Percentiles rank a stretch among this genome's conserved stretches.
Conservation (phyloP, 2,113 vertebrate genomes). For the Oryzias melastigma region DNA sequence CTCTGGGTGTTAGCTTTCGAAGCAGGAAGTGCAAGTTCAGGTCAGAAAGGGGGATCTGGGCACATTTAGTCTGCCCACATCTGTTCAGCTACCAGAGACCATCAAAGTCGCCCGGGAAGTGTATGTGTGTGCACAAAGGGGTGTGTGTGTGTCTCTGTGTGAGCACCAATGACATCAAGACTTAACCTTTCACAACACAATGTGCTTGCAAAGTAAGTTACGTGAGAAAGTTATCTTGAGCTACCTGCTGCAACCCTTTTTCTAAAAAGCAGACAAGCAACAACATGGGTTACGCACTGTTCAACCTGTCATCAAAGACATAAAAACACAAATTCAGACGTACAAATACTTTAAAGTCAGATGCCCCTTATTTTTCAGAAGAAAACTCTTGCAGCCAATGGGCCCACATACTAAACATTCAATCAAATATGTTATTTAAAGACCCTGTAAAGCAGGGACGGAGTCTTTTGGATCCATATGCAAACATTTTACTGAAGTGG, state of each 20-base stretch:
- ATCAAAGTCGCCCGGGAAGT: slow-evolving; percentile 72
- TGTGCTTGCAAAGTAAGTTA: slow-evolving; percentile 41
- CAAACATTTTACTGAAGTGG: too few relatives aligned
- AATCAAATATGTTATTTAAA: too few relatives aligned
- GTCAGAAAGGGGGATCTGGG: slow-evolving; percentile 67
- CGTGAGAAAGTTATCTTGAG: slow-evolving; percentile 13
- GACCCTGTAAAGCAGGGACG: too few relatives aligned
- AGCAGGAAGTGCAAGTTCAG: slow-evolving; percentile 78
- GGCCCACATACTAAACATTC: too few relatives aligned
- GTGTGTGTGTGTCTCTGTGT: slow-evolving; percentile 43
- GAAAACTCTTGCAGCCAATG: too few relatives aligned
- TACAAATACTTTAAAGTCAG: too few relatives aligned
- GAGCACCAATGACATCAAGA: slow-evolving; percentile 40
- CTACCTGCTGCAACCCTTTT: slow-evolving; percentile 20
- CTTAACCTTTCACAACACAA: slow-evolving; percentile 48
- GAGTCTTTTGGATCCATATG: too few relatives aligned
- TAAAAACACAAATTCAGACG: too few relatives aligned
- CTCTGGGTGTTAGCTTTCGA: slow-evolving; percentile 73
- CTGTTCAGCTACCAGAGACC: slow-evolving; percentile 78
- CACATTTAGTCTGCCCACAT: slow-evolving; percentile 73
- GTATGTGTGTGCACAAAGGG: slow-evolving; percentile 18
- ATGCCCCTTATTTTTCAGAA: too few relatives aligned
- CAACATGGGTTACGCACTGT: neutral
- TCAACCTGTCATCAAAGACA: too few relatives aligned
- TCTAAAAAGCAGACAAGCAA: slow-evolving; percentile 22